These are phyloP conservation scores for Climacteris rufus DNA, from an alignment of 2,113 vertebrate genomes.

Conservation along the genomic window DNA sequence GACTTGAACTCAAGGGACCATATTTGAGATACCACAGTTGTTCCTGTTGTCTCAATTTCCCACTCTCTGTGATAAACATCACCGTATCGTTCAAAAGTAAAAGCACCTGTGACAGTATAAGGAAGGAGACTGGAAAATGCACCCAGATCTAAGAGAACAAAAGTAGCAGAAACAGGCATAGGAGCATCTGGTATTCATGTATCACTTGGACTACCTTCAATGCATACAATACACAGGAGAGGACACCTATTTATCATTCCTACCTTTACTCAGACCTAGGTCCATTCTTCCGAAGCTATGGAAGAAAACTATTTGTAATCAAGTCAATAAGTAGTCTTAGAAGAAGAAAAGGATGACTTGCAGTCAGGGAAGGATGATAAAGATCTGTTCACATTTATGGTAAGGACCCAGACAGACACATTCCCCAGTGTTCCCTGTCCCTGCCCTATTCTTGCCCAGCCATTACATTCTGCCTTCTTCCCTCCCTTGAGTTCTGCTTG, in stretches of 20 bases:
- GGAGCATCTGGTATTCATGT: neutral
- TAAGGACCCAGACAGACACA: neutral
- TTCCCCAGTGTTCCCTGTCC: neutral
- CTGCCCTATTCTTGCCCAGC: neutral
- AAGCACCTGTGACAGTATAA: neutral
- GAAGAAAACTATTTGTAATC: neutral
- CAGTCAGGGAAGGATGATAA: neutral
- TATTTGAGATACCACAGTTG: neutral
- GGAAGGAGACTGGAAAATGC: neutral
- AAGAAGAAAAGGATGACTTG: neutral
- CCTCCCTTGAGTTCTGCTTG: fast-evolving
- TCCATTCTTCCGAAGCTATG: neutral
- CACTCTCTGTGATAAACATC: neutral
- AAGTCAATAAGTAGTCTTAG: neutral
- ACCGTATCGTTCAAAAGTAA: fast-evolving
- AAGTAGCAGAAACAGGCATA: neutral
- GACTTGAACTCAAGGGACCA: neutral
- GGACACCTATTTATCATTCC: neutral
- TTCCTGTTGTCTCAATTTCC: neutral
- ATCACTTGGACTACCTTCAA: neutral
- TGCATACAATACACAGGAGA: neutral
- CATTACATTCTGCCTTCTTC: neutral
- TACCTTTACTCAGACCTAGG: neutral
- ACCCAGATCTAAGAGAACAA: neutral
- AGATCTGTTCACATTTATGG: neutral